Evolutionary conservation across 2,888 invertebrate genomes (phyloP), one percentile per base, ranked within the genome.

Genomic region (Adineta ricciae): DNA sequence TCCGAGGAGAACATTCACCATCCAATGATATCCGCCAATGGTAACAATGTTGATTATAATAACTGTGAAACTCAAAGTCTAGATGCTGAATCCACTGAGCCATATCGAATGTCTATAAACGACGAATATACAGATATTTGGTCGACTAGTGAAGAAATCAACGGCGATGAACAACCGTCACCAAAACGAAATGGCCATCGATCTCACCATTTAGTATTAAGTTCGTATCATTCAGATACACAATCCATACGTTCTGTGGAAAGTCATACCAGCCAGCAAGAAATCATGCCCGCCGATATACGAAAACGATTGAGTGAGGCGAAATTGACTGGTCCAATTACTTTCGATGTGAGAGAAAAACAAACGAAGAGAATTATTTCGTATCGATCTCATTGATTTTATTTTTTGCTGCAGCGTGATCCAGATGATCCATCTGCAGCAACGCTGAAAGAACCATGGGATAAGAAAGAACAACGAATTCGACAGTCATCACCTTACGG

Each of bases 381-480:
- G 4, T 46, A 46, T 46, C 46, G 46, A 46, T 27, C 11, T 27
- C 27, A 7, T 64, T 64, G n/a, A 56, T 56, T 14, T 56, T n/a
- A 56, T n/a, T 64, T 64, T 64, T 21, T 64, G 2, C 27, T 2
- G 27, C 27, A 64, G 56, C 56, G 56, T 21, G 97, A 98, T 91
- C 97, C 97, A 0, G 96, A 97, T 88, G 99, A 99, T 92, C 98
- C 99, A 0, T 97, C 97, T 72, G 98, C 98, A 1, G 95, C 96
- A 1, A 96, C 97, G 8, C 92, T 99, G 83, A 97, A 78, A 41
- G 86, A 86, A 64, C 84, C 86, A 36, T 86, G 84, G 84, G 16
- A 36, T 36, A 50, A 19, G 50, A 86, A 86, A 78, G 83, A 84
- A 56, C 52, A 88, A 46, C 88, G 93, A 84, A 92, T 93, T 54